Evolutionary conservation across 1,140 invertebrate genomes (phyloP), one percentile per base, ranked within the genome.

Genomic region (silkworm (Bombyx mori)): DNA sequence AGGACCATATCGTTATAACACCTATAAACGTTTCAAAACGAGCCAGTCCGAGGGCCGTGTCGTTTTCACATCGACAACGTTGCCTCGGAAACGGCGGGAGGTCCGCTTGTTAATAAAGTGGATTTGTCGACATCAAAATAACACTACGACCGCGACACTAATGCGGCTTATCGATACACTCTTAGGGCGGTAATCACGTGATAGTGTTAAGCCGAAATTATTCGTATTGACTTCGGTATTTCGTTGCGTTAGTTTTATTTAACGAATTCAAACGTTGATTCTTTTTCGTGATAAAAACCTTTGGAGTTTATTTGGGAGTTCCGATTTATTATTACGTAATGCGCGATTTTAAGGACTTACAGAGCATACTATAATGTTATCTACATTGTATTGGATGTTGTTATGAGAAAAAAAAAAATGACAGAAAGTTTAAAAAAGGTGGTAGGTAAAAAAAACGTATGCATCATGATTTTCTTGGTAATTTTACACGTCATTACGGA

Each of bases 91-190:
- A 44, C 79, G 74, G 75, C 79, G 76, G 83, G 83, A 75, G 79
- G 77, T 79, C 81, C 66, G 56, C 57, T 55, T 62, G 67, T 79
- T 83, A 86, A 82, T 83, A 81, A 82, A 84, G 78, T 80, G 75
- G 77, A 82, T 80, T 86, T 84, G 81, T 82, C 79, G 82, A 84
- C 79, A 86, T 82, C 72, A 79, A 79, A 80, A 86, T 81, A 80
- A 77, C 77, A 80, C 67, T 82, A 81, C 74, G 75, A 70, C 54
- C 70, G 52, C 75, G 58, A 65, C 75, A 75, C 78, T 77, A 82
- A 79, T 79, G 79, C 70, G 65, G 60, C 72, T 73, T 69, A 78
- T 78, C 73, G 73, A 65, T 77, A 73, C 59, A 58, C 57, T 61
- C 54, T 65, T 57, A 59, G 56, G 42, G 58, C 48, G 57, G 57